Conservation (phyloP, 2,797 vertebrate genomes). For the Sebastes nivosus region DNA sequence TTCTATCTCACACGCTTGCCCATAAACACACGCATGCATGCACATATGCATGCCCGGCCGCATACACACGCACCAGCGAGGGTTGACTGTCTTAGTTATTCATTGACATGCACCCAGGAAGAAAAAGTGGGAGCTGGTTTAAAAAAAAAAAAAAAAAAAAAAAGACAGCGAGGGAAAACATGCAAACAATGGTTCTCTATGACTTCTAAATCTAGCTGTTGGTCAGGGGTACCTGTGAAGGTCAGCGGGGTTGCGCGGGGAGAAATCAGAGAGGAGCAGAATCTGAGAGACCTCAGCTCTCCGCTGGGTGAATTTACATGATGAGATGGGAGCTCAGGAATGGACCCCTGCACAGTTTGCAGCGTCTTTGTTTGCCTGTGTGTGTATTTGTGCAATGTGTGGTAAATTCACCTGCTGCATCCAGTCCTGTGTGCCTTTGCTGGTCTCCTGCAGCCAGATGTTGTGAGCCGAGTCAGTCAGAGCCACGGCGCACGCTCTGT, state of each 20-base stretch:
- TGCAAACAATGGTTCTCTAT: conserved; percentile 48
- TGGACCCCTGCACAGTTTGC: background rate
- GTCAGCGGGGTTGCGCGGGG: conserved; percentile 36
- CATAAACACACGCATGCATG: conserved; percentile 26
- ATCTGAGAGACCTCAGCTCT: conserved; percentile 16
- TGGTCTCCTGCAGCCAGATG: conserved; percentile 96
- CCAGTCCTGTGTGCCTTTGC: conserved; percentile 94
- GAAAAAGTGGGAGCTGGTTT: conserved; percentile 40
- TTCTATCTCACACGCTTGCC: conserved; percentile 48
- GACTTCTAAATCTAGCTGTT: conserved; percentile 45
- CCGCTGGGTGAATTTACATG: conserved; percentile 30
- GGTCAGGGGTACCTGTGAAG: conserved; percentile 44
- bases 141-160: conserved; percentile 7
- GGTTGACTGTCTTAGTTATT: conserved; percentile 71
- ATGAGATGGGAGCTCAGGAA: conserved; percentile 15
- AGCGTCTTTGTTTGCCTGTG: conserved; percentile 16
- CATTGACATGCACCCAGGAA: conserved; percentile 67
- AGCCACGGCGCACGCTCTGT: conserved; percentile 91
- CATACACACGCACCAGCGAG: conserved; percentile 27
- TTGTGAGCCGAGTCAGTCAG: conserved; percentile 98
- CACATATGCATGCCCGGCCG: conserved; percentile 19
- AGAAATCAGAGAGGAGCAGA: conserved; percentile 27
- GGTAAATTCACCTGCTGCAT: conserved; percentile 90
- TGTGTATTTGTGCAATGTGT: background rate
- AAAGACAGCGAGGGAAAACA: conserved; percentile 35